Evolutionary conservation across 2,888 invertebrate species (phyloP).

Genomic region (Malthinus flaveolus): DNA sequence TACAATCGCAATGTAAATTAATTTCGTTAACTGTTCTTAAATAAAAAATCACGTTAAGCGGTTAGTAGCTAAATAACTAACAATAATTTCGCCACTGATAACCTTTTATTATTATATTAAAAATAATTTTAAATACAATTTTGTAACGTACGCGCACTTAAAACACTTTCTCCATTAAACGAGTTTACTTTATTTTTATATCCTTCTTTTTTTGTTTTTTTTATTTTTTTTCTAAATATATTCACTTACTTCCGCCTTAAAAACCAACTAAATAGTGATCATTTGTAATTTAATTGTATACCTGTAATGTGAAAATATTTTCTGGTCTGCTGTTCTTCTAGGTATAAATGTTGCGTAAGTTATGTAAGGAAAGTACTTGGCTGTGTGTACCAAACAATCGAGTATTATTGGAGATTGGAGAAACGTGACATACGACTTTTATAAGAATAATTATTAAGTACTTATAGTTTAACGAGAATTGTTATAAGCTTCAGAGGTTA

Average conservation of each 20-base stretch:
- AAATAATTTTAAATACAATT: slow-evolving; percentile 25
- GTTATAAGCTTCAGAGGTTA: too few species aligned
- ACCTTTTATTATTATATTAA: slow-evolving; percentile 8
- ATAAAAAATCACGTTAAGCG: too few species aligned
- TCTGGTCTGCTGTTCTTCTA: too few species aligned
- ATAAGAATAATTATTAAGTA: background rate
- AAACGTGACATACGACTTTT: too few species aligned
- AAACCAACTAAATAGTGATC: slow-evolving; percentile 3
- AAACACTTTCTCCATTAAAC: slow-evolving; percentile 37
- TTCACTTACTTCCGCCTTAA: slow-evolving; percentile 22
- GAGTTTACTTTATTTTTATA: slow-evolving; percentile 33
- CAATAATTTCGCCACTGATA: slow-evolving; percentile 7
- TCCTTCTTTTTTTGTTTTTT: slow-evolving; percentile 13
- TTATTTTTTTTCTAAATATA: slow-evolving; percentile 17
- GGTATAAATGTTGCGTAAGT: too few species aligned
- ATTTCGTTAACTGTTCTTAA: too few species aligned
- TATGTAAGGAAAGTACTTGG: too few species aligned
- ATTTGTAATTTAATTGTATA: background rate
- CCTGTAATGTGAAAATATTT: background rate
- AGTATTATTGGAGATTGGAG: too few species aligned
- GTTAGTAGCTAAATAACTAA: too few species aligned
- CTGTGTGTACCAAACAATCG: too few species aligned
- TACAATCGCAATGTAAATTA: too few species aligned
- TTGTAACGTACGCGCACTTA: slow-evolving; percentile 23
- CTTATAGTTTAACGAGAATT: background rate